Evolutionary conservation across 1,140 invertebrate species (phyloP), one percentile per base, ranked within the genome.

Genomic region (Dendrolimus punctatus): DNA sequence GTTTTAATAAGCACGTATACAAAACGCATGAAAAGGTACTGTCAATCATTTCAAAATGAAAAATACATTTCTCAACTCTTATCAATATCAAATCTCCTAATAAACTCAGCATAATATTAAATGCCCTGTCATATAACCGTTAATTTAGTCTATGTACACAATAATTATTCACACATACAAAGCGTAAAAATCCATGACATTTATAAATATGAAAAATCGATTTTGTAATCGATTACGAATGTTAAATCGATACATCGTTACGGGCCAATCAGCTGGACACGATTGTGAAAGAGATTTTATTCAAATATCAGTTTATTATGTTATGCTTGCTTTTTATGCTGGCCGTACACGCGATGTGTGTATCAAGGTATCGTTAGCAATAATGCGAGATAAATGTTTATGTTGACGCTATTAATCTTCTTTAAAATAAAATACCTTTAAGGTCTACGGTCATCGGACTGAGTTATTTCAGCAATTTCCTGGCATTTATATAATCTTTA

Each of bases 161-260:
- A 51, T 51, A 58, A 65, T 65, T 59, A 65, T 57, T 57, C 58
- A 61, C 44, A 64, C 57, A 62, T 53, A 66, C 63, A 57, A 68
- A 58, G 55, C 59, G 60, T 63, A 60, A 66, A 23, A 71, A 71
- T 52, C 59, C 70, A 54, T 70, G 64, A 68, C 64, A 69, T 77
- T 76, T 69, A 66, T 73, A 75, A 78, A 68, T 58, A 70, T 74
- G 71, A 59, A 58, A 51, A 36, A 58, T 60, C 57, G 52, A 56
- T 66, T 72, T 66, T 56, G 60, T 64, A 56, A 69, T 51, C 60
- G 57, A 63, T 63, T 63, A 63, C 48, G 43, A 42, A 57, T 60
- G 23, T 61, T 57, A 55, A 59, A 62, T 56, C 60, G 64, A 72
- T 73, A 58, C 63, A 72, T 64, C 60, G 60, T 63, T 64, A 66